Conservation (phyloP, 2,113 vertebrate genomes). For the Nibea albiflora region DNA sequence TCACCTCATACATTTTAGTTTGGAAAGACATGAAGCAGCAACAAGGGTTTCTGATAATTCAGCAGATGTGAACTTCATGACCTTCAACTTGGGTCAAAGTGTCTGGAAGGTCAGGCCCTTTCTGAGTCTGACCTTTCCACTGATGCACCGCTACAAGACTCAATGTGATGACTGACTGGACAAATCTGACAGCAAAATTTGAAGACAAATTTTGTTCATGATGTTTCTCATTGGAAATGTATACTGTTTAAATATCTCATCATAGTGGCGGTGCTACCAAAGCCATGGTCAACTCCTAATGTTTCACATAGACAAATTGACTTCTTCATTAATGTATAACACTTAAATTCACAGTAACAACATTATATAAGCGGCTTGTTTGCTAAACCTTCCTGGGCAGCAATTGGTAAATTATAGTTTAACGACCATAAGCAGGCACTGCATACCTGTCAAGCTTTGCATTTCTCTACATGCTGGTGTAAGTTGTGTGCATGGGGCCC, state of each 20-base stretch:
- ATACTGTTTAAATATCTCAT: neutral
- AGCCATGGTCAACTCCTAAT: neutral
- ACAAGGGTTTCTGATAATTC: slow-evolving; percentile 10
- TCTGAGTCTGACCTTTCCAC: slow-evolving; percentile 41
- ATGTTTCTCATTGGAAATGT: neutral
- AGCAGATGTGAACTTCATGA: slow-evolving; percentile 25
- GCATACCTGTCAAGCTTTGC: neutral
- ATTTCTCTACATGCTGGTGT: neutral
- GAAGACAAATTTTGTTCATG: neutral
- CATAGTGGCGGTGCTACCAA: neutral
- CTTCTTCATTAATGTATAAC: slow-evolving; percentile 10
- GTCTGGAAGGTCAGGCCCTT: slow-evolving; percentile 20
- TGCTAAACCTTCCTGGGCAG: neutral
- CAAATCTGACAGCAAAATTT: slow-evolving; percentile 1
- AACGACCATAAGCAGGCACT: neutral
- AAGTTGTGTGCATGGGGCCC: neutral
- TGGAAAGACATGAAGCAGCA: slow-evolving; percentile 6
- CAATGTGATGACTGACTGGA: neutral
- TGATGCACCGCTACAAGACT: neutral
- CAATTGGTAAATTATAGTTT: neutral
- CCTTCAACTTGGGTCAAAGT: slow-evolving; percentile 44
- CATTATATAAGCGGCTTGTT: neutral
- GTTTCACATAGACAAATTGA: neutral
- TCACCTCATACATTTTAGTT: slow-evolving; percentile 2
- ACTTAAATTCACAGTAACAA: neutral